Base-by-base conservation (phyloP, 2,113 vertebrate species). In the Stictonetta naevosa region DNA sequence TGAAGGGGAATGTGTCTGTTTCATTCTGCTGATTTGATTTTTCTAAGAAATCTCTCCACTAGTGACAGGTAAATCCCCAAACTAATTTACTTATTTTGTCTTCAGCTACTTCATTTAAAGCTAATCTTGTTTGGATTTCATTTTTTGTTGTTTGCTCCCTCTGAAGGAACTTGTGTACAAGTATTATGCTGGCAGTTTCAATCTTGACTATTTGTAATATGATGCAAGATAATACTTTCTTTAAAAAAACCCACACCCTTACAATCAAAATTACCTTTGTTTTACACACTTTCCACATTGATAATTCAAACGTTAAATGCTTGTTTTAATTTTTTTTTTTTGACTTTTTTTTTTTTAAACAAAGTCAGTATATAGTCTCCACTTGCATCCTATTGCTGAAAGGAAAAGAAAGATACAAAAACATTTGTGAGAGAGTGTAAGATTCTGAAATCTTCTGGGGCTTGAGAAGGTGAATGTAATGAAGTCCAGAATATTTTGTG, bases 61-160 rank as follows among this genome's bases (percentile, higher is more conserved):
- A 62, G 85, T 82, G 88, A 69, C 69, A 87, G n/a, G 36, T 81
- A 91, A 90, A 84, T 93, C 88, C 92, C 88, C 50, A 77, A 90
- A 84, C 64, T 91, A 71, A 89, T 91, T 94, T 95, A 71, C 60
- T 71, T 78, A 78, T 71, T 96, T 93, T 62, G 77, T 89, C 78
- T 81, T 89, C 88, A 93, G 69, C 92, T 81, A 38, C 68, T 83
- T 89, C 76, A 83, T 33, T 94, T 95, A 76, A 94, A 95, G 69
- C 33, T 60, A 73, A 83, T 86, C 68, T 69, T 78, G 33, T 93
- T 80, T 87, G 44, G 3, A 25, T 64, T 93, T 90, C 13, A 18
- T 46, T 92, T 90, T 33, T 80, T 72, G 6, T 36, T 66, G 6
- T 5, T 38, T 62, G 20, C 36, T 33, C 11, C 5, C 34, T 19